Conservation (phyloP, 2,797 vertebrate species). For the Leuciscus waleckii region DNA sequence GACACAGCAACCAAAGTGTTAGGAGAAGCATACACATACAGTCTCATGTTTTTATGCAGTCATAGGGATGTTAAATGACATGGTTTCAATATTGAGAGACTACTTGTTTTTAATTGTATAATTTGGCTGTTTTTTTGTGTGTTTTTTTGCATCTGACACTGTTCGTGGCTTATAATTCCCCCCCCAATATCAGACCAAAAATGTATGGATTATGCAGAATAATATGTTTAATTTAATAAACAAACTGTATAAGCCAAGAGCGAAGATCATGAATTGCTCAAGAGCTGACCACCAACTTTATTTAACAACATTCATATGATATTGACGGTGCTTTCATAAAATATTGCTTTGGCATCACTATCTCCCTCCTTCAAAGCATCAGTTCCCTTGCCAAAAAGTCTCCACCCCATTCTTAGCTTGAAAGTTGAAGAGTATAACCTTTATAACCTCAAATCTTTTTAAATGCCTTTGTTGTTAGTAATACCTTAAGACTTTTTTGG, state of each 20-base stretch:
- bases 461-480: neutral
- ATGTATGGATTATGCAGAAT: neutral
- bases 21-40: constrained; percentile 9
- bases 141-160: neutral
- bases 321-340: constrained; percentile 1
- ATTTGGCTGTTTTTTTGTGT: neutral
- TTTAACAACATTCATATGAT: neutral
- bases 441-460: neutral
- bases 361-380: constrained; percentile 9
- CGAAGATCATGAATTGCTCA: neutral
- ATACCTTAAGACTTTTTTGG: neutral
- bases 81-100: neutral
- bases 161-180: neutral
- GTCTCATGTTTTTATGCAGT: constrained; percentile 21
- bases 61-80: constrained; percentile 3
- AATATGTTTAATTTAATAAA: neutral
- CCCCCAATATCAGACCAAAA: neutral
- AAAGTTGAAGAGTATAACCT: neutral
- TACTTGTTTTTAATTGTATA: neutral
- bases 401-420: neutral
- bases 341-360: constrained; percentile 4
- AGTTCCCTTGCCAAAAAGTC: constrained; percentile 4
- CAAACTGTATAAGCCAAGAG: neutral
- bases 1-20: constrained; percentile 25
- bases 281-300: neutral